phyloP scores from a whole-genome alignment of 2,888 invertebrate species.

The Lycia hirtaria region DNA sequence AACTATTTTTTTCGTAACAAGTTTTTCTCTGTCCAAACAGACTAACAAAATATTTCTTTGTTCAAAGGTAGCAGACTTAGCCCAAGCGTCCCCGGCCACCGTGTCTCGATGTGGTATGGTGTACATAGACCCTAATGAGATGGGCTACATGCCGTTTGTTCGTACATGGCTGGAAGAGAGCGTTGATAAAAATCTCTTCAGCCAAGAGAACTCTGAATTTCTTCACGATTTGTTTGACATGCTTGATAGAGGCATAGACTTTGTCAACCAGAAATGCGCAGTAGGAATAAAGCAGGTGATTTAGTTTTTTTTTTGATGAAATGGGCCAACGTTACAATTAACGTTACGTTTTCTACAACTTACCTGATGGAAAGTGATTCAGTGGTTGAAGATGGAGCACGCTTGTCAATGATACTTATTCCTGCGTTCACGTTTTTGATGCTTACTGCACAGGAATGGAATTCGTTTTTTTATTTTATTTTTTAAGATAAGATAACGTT shows the following conservation, averaged over 20 bases:
- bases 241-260: constrained; percentile 88
- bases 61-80: constrained; percentile 89
- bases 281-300: constrained; percentile 90
- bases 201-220: constrained; percentile 86
- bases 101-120: constrained; percentile 95
- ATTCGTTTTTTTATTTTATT: no score
- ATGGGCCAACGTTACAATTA: no score
- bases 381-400: no score
- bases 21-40: no score
- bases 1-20: no score
- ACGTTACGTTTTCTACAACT: no score
- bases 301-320: neutral
- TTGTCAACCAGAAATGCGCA: constrained; percentile 88
- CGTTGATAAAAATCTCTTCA: constrained; percentile 75
- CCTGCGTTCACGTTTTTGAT: no score
- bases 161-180: constrained; percentile 90
- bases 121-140: constrained; percentile 93
- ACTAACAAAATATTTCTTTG: constrained; percentile 7
- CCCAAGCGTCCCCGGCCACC: constrained; percentile 96
- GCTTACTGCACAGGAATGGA: no score
- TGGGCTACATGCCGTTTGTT: constrained; percentile 92
- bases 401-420: no score
- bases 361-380: no score
- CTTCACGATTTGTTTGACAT: constrained; percentile 88
- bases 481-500: no score